These are phyloP conservation scores for Galeopterus variegatus DNA, from an alignment of 2,113 vertebrate genomes.

Conservation along the genomic window DNA sequence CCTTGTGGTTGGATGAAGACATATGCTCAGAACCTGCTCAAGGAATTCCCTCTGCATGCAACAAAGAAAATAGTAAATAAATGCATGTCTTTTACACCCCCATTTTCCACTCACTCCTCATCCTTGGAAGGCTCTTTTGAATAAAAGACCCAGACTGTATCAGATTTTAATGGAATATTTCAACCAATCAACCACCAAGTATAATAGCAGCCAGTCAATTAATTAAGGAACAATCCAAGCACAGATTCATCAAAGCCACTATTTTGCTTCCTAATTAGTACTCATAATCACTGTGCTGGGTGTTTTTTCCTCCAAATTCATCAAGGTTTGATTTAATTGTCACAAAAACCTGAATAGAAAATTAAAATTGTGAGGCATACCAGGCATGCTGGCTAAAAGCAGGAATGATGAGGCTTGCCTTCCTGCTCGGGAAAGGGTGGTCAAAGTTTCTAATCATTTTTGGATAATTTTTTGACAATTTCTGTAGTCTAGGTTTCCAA, in stretches of 20 bases:
- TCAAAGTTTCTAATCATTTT: conserved; percentile 82
- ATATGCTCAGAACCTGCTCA: conserved; percentile 50
- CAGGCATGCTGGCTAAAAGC: conserved; percentile 52
- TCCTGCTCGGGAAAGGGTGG: conserved; percentile 71
- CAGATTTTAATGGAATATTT: conserved; percentile 68
- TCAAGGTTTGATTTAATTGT: conserved; percentile 87
- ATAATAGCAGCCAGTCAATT: conserved; percentile 78
- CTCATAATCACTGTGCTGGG: conserved; percentile 75
- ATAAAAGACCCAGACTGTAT: conserved; percentile 13
- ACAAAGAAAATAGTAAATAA: not conserved
- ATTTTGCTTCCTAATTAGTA: conserved; percentile 84
- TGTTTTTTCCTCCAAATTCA: conserved; percentile 80
- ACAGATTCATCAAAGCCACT: conserved; percentile 80
- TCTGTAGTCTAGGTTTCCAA: not conserved
- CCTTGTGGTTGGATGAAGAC: conserved; percentile 45
- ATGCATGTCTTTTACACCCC: not conserved
- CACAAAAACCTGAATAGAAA: conserved; percentile 77
- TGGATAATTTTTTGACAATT: conserved; percentile 80
- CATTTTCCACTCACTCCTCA: not conserved
- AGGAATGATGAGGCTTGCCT: conserved; percentile 71
- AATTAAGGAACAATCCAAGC: conserved; percentile 83
- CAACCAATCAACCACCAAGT: conserved; percentile 63
- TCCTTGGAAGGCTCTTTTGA: conserved; percentile 29
- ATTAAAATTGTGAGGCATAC: conserved; percentile 76
- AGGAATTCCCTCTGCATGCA: not conserved